Percentiles rank a stretch among this genome's conserved stretches.
Conservation (phyloP, 1,140 invertebrate genomes). For the Leptopilina clavipes region DNA sequence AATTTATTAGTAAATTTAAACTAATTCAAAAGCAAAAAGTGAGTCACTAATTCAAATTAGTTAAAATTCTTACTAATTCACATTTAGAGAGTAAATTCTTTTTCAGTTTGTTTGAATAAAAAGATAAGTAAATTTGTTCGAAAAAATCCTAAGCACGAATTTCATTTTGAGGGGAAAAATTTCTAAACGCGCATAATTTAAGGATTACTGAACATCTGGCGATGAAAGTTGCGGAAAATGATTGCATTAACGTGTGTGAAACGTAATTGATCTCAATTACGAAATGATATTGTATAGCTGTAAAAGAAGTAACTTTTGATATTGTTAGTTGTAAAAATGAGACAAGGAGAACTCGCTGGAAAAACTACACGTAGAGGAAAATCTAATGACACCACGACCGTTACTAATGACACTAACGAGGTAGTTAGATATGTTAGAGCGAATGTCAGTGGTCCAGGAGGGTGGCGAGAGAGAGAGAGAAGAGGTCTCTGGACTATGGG, state of each 20-base stretch:
- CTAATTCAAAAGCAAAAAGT: too few species aligned
- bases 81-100: too few species aligned
- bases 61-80: too few species aligned
- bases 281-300: conserved; percentile 1
- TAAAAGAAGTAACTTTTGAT: conserved; percentile 26
- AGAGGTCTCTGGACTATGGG: conserved; percentile 62
- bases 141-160: too few species aligned
- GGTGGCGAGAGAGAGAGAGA: conserved; percentile 45
- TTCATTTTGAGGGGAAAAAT: conserved; percentile 17
- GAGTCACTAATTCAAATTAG: too few species aligned
- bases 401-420: conserved; percentile 75
- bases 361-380: conserved; percentile 72
- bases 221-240: not conserved
- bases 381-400: conserved; percentile 75
- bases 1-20: too few species aligned
- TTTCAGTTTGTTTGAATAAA: too few species aligned
- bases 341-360: conserved; percentile 61
- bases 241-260: not conserved
- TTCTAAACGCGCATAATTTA: not conserved
- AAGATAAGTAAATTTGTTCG: too few species aligned
- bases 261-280: not conserved
- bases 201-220: not conserved
- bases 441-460: conserved; percentile 63
- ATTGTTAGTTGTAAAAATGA: conserved; percentile 20
- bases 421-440: conserved; percentile 74